These are phyloP conservation scores for Petaurus breviceps DNA, from an alignment of 2,113 vertebrate species.

Conservation along the genomic window DNA sequence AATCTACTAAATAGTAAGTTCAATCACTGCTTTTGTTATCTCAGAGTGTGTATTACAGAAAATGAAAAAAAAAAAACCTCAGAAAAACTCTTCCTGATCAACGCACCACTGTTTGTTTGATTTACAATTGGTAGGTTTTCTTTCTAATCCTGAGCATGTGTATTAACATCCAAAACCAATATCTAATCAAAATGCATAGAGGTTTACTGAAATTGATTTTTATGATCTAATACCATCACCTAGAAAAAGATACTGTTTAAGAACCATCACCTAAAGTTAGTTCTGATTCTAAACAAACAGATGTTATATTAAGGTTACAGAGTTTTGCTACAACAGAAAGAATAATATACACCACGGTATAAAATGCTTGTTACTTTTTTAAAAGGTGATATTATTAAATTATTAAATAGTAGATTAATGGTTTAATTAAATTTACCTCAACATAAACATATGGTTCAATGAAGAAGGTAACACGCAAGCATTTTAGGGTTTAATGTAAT, in stretches of 20 bases:
- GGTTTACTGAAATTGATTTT: neutral
- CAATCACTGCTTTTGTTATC: conserved; percentile 17
- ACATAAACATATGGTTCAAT: conserved; percentile 27
- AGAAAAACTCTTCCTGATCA: neutral
- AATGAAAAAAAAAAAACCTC: neutral
- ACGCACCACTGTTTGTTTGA: neutral
- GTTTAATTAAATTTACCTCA: conserved; percentile 32
- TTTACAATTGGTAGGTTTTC: neutral
- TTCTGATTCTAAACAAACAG: conserved; percentile 70
- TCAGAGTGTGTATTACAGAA: neutral
- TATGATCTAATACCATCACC: neutral
- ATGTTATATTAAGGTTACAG: conserved; percentile 66
- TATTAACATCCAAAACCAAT: conserved; percentile 44
- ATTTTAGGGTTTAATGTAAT: conserved; percentile 10
- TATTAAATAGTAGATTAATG: conserved; percentile 19
- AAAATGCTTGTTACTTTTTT: conserved; percentile 41
- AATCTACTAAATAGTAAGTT: neutral
- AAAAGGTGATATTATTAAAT: conserved; percentile 37
- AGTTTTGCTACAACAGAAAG: conserved; percentile 83
- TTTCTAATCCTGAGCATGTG: conserved; percentile 47
- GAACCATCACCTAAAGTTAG: conserved; percentile 79
- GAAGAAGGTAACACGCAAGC: neutral
- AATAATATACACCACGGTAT: neutral
- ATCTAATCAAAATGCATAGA: conserved; percentile 50
- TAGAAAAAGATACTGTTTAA: conserved; percentile 49